These are phyloP conservation scores for Drosophila melanica DNA, from an alignment of 1,140 invertebrate genomes.

Conservation along the genomic window DNA sequence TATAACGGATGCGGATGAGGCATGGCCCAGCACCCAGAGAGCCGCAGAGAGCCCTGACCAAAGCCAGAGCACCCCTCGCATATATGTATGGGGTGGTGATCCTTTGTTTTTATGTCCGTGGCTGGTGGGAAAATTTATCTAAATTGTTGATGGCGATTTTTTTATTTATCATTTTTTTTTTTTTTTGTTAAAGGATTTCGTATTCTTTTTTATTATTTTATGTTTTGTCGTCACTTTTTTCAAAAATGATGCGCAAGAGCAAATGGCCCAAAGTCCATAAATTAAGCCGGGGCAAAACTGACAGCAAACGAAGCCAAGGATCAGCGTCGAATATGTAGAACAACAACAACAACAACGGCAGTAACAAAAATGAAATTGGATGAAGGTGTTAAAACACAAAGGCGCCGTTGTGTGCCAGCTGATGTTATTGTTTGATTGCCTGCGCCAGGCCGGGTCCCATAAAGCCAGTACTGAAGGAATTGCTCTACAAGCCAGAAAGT, in stretches of 20 bases:
- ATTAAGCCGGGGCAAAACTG: constrained; percentile 67
- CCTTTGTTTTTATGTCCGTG: constrained; percentile 76
- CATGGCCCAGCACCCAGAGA: constrained; percentile 54
- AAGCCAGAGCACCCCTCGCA: constrained; percentile 56
- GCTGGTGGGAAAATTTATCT: constrained; percentile 84
- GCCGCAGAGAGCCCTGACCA: constrained; percentile 6
- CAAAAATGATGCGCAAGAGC: constrained; percentile 59
- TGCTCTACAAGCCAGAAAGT: constrained; percentile 24
- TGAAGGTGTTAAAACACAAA: constrained; percentile 83
- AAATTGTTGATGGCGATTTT: constrained; percentile 78
- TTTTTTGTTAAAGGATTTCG: constrained; percentile 57
- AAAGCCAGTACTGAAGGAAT: background rate
- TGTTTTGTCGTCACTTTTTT: constrained; percentile 75
- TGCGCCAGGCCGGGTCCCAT: constrained; percentile 12
- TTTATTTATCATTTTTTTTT: constrained; percentile 45
- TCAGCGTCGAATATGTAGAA: constrained; percentile 64
- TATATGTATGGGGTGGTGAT: constrained; percentile 59
- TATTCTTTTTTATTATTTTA: constrained; percentile 56
- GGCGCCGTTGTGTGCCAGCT: constrained; percentile 46
- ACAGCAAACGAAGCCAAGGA: constrained; percentile 61
- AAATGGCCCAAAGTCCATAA: constrained; percentile 82
- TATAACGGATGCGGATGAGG: constrained; percentile 35
- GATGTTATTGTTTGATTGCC: constrained; percentile 26
- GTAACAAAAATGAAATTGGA: constrained; percentile 66
- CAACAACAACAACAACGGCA: constrained; percentile 32